Base-by-base conservation (phyloP, 2,888 invertebrate species). In the Epiblema foenella region DNA sequence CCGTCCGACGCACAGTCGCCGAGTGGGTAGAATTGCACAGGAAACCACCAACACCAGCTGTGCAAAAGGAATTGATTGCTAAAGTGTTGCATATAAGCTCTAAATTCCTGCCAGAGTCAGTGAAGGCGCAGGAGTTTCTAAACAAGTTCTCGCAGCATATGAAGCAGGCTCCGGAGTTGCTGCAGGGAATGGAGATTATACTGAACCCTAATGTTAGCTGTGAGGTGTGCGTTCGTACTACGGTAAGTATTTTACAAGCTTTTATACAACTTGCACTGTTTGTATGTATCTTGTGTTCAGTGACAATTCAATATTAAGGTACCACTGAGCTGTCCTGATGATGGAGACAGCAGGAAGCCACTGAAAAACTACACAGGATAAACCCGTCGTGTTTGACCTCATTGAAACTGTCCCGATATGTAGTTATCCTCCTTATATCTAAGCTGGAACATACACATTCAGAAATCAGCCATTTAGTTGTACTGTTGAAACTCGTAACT, bases 201-300 rank as follows among this genome's bases (percentile, higher is more conserved):
- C 95, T 98, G 33, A 96, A 96, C 77, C 97, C 97, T 0, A 97
- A 97, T 81, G 98, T 98, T n/a, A 97, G 97, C 74, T 99, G 99
- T 83, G 97, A 97, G 84, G 97, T 98, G 77, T 98, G 98, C 83
- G 98, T 98, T n/a, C 97, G 98, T 77, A 97, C 97, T 51, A 98
- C 98, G 84, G 95, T 95, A 74, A 95, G 95, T 89, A 8, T 60
- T 24, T 11, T 20, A 2, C 24, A n/a, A n/a, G n/a, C n/a, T n/a
- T n/a, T n/a, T n/a, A n/a, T n/a, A n/a, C n/a, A n/a, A n/a, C n/a
- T n/a, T n/a, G n/a, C n/a, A n/a, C n/a, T n/a, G n/a, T n/a, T n/a
- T n/a, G n/a, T n/a, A n/a, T n/a, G n/a, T n/a, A n/a, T n/a, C n/a
- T n/a, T n/a, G n/a, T n/a, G n/a, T n/a, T n/a, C n/a, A n/a, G n/a